Evolutionary conservation across 2,797 vertebrate genomes (phyloP).

Genomic region (Liasis olivaceus): DNA sequence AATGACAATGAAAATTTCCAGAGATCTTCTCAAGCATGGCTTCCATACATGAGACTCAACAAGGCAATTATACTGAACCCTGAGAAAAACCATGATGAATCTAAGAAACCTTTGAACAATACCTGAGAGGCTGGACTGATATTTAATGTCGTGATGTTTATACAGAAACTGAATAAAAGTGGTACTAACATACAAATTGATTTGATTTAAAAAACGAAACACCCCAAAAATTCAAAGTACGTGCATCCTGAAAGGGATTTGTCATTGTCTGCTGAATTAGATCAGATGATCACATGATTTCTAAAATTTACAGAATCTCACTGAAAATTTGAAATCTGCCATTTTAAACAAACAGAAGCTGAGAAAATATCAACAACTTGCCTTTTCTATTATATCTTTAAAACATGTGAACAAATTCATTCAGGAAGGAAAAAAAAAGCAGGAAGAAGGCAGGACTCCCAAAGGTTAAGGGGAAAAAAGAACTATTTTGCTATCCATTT

Average conservation of each 20-base stretch:
- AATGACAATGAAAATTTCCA: not conserved
- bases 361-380: not conserved
- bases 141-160: not conserved
- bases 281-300: not conserved
- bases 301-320: not conserved
- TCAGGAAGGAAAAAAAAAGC: not conserved
- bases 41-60: not conserved
- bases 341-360: not conserved
- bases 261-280: not conserved
- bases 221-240: not conserved
- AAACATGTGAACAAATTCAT: conserved; percentile 18
- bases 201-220: not conserved
- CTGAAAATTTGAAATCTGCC: not conserved
- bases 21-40: not conserved
- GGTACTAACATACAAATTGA: not conserved
- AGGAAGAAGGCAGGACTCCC: not conserved
- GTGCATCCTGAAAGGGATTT: not conserved
- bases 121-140: not conserved
- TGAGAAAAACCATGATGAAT: not conserved
- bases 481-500: conserved; percentile 21
- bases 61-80: not conserved
- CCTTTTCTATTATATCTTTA: not conserved
- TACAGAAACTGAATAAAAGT: not conserved
- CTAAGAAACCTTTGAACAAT: not conserved
- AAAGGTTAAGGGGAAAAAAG: conserved; percentile 12